Evolutionary conservation across 2,113 vertebrate species (phyloP), one percentile per base, ranked within the genome.

Genomic region (Psilopsiagon aymara): DNA sequence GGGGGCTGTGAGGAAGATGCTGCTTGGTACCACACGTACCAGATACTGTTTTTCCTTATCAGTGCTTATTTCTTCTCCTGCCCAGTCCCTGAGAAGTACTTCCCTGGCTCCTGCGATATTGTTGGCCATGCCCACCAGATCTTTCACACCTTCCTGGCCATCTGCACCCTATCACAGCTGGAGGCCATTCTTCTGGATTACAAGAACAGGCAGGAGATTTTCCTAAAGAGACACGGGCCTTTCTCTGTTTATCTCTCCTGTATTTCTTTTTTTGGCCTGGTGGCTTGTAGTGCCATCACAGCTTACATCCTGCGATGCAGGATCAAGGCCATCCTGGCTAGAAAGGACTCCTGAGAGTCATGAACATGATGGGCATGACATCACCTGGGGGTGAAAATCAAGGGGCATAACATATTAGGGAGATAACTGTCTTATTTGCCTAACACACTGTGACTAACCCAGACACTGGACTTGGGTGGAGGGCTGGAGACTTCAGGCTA

Each of bases 101-200:
- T 99, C 86, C 99, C 99, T 0, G 99, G 99, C 9, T 97, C 89
- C 76, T 99, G 98, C 3, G 99, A 99, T 96, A 99, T 99, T 1
- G 74, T 99, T 44, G 99, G 99, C 57, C 99, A 99, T 0, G 99
- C 98, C 14, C 99, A 99, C 87, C 99, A 99, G 95, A 98, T 99
- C 94, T 99, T 99, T 98, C 99, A 99, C 21, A 51, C 99, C 20
- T 98, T 99, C 73, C 94, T 99, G 95, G 98, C 98, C 13, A 69
- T 99, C 92, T 99, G 99, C 97, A 99, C 99, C 0, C 80, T 99
- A 4, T 98, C 98, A 43, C 99, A 99, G 97, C 96, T 99, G 95
- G 99, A 99, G 95, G 99, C 99, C 66, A 97, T 99, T 78, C 98
- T 99, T 66, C 90, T 97, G 95, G 99, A 99, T 97, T 99, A 99